A percentile compares a stretch with the other conserved stretches of the same genome.
Conservation (phyloP, 2,888 invertebrate species). For the Drosophila setosimentum region DNA sequence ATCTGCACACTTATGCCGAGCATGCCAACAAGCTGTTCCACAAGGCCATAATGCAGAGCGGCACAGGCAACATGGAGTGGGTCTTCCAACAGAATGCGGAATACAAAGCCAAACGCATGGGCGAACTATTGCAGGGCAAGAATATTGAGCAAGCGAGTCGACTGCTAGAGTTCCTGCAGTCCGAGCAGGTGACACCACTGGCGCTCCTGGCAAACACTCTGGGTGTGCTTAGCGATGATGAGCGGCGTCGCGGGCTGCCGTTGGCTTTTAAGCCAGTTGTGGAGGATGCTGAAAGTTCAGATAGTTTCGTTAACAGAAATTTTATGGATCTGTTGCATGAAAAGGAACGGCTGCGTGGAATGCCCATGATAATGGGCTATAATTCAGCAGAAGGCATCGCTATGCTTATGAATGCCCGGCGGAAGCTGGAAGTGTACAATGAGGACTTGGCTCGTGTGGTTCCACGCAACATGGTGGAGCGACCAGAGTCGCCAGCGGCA, state of each 20-base stretch:
- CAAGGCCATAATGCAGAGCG: slow-evolving; percentile 84
- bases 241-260: slow-evolving; percentile 78
- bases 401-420: slow-evolving; percentile 65
- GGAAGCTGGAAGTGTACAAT: slow-evolving; percentile 71
- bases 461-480: slow-evolving; percentile 77
- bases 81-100: slow-evolving; percentile 73
- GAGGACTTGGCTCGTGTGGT: slow-evolving; percentile 80
- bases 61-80: slow-evolving; percentile 83
- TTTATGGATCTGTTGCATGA: slow-evolving; percentile 85
- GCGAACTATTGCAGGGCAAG: slow-evolving; percentile 68
- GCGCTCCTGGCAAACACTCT: slow-evolving; percentile 54
- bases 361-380: slow-evolving; percentile 86
- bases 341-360: slow-evolving; percentile 83
- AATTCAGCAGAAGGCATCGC: slow-evolving; percentile 87
- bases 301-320: slow-evolving; percentile 73
- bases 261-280: slow-evolving; percentile 81
- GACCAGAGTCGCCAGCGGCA: slow-evolving; percentile 55
- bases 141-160: slow-evolving; percentile 37
- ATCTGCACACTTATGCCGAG: slow-evolving; percentile 78
- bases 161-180: slow-evolving; percentile 69
- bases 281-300: slow-evolving; percentile 72
- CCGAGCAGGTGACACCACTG: slow-evolving; percentile 60
- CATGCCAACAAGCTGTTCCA: slow-evolving; percentile 82
- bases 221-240: slow-evolving; percentile 72
- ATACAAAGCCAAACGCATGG: slow-evolving; percentile 73